These are phyloP conservation scores for Xenentodon cancila DNA, from an alignment of 2,797 vertebrate species.

Conservation along the genomic window DNA sequence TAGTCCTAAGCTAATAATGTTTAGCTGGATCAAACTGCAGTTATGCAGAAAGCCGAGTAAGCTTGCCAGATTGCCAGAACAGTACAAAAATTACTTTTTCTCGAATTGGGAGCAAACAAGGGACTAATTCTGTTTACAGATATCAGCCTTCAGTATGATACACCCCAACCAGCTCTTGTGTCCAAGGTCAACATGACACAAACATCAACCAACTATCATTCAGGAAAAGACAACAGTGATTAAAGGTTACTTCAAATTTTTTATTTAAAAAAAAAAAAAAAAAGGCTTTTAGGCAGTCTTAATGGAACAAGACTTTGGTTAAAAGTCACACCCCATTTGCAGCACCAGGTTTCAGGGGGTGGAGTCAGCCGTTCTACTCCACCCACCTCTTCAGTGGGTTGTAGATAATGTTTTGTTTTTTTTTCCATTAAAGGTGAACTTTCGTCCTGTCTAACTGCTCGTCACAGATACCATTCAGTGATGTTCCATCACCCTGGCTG, in stretches of 20 bases:
- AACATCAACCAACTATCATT: background rate
- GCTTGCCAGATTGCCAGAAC: conserved; percentile 8
- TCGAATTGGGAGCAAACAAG: background rate
- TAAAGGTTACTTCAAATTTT: background rate
- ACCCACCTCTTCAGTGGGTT: no score
- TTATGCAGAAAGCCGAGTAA: conserved; percentile 12
- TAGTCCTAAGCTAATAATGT: conserved; percentile 27
- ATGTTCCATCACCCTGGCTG: no score
- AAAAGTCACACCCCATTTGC: no score
- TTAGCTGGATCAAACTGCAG: conserved; percentile 36
- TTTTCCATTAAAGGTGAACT: no score
- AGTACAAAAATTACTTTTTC: conserved; percentile 2
- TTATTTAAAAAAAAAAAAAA: no score
- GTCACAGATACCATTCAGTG: no score
- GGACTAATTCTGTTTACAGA: background rate
- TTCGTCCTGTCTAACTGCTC: no score
- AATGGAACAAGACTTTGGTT: no score
- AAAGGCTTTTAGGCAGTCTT: no score
- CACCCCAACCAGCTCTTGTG: background rate
- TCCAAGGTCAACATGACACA: background rate
- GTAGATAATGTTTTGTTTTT: no score
- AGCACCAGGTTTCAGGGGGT: no score
- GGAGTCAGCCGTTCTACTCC: no score
- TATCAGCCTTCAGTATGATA: conserved; percentile 3
- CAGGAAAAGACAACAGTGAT: background rate